These are phyloP conservation scores for Stegastes partitus DNA, from an alignment of 2,113 vertebrate species.

Conservation along the genomic window DNA sequence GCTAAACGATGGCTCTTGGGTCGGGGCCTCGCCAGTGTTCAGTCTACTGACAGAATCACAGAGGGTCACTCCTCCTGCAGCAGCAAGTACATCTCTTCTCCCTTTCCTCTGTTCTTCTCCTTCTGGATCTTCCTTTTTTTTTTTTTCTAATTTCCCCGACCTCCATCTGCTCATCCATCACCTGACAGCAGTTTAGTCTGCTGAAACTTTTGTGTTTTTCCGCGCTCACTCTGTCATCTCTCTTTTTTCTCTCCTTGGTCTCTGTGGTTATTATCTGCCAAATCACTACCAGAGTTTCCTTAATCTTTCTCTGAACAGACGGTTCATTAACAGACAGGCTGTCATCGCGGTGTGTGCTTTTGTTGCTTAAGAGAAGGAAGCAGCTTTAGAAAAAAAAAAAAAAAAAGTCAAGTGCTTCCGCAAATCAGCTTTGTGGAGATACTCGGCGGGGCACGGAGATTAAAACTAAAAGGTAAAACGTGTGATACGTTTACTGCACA, in stretches of 20 bases:
- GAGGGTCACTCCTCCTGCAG: slow-evolving; percentile 12
- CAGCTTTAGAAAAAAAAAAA: slow-evolving; percentile 42
- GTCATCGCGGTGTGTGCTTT: slow-evolving; percentile 37
- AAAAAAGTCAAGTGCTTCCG: slow-evolving; percentile 52
- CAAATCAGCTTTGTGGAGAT: slow-evolving; percentile 44
- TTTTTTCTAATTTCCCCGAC: slow-evolving; percentile 57
- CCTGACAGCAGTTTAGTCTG: slow-evolving; percentile 50
- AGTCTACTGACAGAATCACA: slow-evolving; percentile 43
- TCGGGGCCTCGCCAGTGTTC: slow-evolving; percentile 9
- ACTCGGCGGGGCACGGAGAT: slow-evolving; percentile 15
- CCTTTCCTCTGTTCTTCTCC: slow-evolving; percentile 7
- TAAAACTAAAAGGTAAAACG: background rate
- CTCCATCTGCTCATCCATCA: slow-evolving; percentile 66
- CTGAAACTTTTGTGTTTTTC: slow-evolving; percentile 37
- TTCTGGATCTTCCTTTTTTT: slow-evolving; percentile 39
- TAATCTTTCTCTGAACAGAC: slow-evolving; percentile 62
- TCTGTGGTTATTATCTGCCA: slow-evolving; percentile 49
- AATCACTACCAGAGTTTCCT: slow-evolving; percentile 53
- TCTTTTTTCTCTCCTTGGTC: slow-evolving; percentile 15
- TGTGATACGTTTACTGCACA: slow-evolving; percentile 8
- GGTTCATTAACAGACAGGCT: slow-evolving; percentile 60
- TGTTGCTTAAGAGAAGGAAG: slow-evolving; percentile 40
- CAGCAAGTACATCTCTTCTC: slow-evolving; percentile 28
- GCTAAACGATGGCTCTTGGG: slow-evolving; percentile 26
- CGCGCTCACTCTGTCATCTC: slow-evolving; percentile 10